Conservation (phyloP, 2,888 invertebrate genomes). For the Laspeyria flexula region DNA sequence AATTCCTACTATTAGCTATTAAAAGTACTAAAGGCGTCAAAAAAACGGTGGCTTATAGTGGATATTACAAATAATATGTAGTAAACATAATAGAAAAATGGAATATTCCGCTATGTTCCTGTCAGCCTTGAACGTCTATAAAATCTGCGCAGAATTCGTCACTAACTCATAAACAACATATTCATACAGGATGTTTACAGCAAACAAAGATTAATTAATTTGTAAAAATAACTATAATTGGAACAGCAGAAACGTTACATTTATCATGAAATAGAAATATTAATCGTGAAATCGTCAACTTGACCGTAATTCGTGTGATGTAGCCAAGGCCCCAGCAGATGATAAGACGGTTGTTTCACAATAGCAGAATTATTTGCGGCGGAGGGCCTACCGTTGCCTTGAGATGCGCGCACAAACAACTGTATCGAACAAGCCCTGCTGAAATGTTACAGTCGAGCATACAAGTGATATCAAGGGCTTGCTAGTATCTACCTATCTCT, state of each 20-base stretch:
- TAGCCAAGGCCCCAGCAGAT: slow-evolving; percentile 75
- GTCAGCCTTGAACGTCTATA: slow-evolving; percentile 6
- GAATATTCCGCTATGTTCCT: slow-evolving; percentile 1
- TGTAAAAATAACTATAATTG: slow-evolving; percentile 4
- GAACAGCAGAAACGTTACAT: slow-evolving; percentile 52
- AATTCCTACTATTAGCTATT: too few relatives aligned
- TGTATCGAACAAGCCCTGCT: slow-evolving; percentile 71
- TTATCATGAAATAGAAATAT: slow-evolving; percentile 72
- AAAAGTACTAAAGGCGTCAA: too few relatives aligned
- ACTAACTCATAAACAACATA: slow-evolving; percentile 7
- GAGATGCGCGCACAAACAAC: slow-evolving; percentile 83
- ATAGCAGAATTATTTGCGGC: slow-evolving; percentile 86
- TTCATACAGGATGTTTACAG: slow-evolving; percentile 3
- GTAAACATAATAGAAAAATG: too few relatives aligned
- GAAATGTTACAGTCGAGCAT: slow-evolving; percentile 70
- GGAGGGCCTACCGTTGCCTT: slow-evolving; percentile 74
- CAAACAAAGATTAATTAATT: slow-evolving; percentile 1
- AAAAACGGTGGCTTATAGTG: too few relatives aligned
- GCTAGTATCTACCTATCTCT: not conserved
- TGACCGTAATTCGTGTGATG: slow-evolving; percentile 85
- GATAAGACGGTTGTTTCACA: slow-evolving; percentile 82
- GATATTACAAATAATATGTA: too few relatives aligned
- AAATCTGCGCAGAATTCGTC: slow-evolving; percentile 4
- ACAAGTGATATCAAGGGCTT: slow-evolving; percentile 52
- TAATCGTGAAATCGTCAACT: slow-evolving; percentile 83